A percentile compares a stretch with the other conserved stretches of the same genome.
phyloP scores from a whole-genome alignment of 1,140 invertebrate species.

The Anastrepha obliqua region DNA sequence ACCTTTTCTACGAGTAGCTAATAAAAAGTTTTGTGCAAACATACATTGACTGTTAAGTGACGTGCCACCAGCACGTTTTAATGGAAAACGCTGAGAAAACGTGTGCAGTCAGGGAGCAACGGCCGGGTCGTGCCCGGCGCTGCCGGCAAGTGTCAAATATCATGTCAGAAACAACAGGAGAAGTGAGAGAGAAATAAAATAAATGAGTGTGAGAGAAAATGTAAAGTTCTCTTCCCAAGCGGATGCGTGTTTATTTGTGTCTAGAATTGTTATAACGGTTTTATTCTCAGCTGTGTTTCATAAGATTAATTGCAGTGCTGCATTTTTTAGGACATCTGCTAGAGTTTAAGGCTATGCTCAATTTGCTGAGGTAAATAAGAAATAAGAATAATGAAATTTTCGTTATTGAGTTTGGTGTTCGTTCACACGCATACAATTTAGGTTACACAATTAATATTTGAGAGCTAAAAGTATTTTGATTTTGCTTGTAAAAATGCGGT shows the following conservation, averaged over 20 bases:
- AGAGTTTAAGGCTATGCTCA: too few species aligned
- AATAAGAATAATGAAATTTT: too few species aligned
- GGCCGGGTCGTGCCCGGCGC: not conserved
- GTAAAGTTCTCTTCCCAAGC: not conserved
- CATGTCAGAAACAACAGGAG: not conserved
- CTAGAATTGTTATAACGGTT: not conserved
- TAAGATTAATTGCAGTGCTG: not conserved
- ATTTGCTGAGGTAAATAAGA: too few species aligned
- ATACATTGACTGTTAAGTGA: not conserved
- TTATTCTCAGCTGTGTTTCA: conserved; percentile 18
- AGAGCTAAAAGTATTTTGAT: too few species aligned
- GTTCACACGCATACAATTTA: too few species aligned
- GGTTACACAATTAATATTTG: too few species aligned
- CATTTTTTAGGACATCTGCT: not conserved
- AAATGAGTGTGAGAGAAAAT: not conserved
- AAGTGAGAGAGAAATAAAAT: not conserved
- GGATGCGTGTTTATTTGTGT: not conserved
- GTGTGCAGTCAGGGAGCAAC: not conserved
- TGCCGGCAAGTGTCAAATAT: not conserved
- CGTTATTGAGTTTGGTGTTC: too few species aligned
- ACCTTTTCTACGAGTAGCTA: too few species aligned
- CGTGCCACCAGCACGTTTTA: not conserved
- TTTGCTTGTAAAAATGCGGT: too few species aligned
- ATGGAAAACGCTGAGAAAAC: not conserved
- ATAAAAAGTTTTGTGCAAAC: too few species aligned